Base-by-base conservation (phyloP, 2,888 invertebrate genomes). In the Brachynemurus nebulosus region DNA sequence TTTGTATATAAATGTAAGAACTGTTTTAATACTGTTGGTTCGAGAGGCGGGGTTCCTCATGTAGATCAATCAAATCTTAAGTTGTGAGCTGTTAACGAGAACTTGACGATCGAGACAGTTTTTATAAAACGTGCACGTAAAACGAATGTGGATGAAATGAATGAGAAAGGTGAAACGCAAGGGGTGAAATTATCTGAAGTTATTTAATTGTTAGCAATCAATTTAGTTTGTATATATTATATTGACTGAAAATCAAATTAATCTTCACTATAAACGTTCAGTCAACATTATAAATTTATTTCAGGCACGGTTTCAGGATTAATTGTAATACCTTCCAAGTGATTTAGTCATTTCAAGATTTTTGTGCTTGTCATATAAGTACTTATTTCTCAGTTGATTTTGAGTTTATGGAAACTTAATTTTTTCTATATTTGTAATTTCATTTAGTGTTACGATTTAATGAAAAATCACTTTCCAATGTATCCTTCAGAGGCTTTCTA, bases 21-120 rank as follows among this genome's bases (percentile, higher is more conserved):
- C n/a, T n/a, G n/a, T n/a, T n/a, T n/a, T n/a, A n/a, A n/a, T n/a
- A n/a, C n/a, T n/a, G n/a, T n/a, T n/a, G n/a, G n/a, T n/a, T n/a
- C n/a, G n/a, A 12, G 37, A 25, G 34, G 42, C 25, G 25, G 42
- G 42, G 42, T 16, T 25, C 25, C 30, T 42, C 16, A 17, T 17
- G 34, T 34, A 42, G 42, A 42, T 42, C 42, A 42, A 42, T 42
- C 42, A 42, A 42, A 21, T 30, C 30, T 30, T 30, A 30, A 30
- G 30, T 30, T 30, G 27, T 27, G 40, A 42, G 33, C 42, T 42
- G 42, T 42, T 42, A 42, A 42, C 42, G 42, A 42, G 42, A 23
- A 42, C 25, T 19, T 42, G 16, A 25, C 39, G 39, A 39, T 30
- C 30, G 30, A 30, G 30, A 30, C 30, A 30, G 30, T 30, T 30